Evolutionary conservation across 2,797 vertebrate genomes (phyloP).

Genomic region (Chelidonichthys spinosus): DNA sequence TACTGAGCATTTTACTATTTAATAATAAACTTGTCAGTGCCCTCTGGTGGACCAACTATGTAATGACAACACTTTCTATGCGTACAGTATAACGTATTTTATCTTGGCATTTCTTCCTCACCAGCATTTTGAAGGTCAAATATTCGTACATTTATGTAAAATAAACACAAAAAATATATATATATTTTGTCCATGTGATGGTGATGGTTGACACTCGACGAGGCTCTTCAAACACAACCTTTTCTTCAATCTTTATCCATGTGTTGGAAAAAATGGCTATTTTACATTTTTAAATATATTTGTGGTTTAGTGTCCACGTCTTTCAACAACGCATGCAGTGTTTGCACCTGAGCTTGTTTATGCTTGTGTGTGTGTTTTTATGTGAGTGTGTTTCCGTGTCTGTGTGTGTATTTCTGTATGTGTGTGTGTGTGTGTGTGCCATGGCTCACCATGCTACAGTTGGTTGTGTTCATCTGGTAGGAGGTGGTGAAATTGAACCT

Average conservation of each 20-base stretch:
- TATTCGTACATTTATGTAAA: background rate
- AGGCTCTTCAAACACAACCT: too few species aligned
- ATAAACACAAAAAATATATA: background rate
- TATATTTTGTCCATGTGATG: background rate
- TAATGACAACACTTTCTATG: background rate
- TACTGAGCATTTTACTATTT: background rate
- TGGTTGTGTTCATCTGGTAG: conserved; percentile 57
- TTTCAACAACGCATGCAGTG: background rate
- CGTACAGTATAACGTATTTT: background rate
- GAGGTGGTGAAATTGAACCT: conserved; percentile 65
- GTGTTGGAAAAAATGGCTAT: too few species aligned
- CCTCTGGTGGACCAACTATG: too few species aligned
- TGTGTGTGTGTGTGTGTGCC: conserved; percentile 15
- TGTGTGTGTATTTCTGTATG: conserved; percentile 6
- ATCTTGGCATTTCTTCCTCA: background rate
- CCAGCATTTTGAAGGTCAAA: too few species aligned
- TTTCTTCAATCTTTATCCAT: too few species aligned
- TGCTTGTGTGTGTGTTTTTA: background rate
- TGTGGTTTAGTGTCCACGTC: too few species aligned
- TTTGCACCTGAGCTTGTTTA: background rate
- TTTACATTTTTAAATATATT: background rate
- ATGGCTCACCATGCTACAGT: conserved; percentile 35
- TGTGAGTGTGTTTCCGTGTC: background rate
- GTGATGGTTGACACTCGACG: background rate
- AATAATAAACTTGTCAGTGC: background rate